phyloP scores from a whole-genome alignment of 2,797 vertebrate genomes.

The Botia almorhae region DNA sequence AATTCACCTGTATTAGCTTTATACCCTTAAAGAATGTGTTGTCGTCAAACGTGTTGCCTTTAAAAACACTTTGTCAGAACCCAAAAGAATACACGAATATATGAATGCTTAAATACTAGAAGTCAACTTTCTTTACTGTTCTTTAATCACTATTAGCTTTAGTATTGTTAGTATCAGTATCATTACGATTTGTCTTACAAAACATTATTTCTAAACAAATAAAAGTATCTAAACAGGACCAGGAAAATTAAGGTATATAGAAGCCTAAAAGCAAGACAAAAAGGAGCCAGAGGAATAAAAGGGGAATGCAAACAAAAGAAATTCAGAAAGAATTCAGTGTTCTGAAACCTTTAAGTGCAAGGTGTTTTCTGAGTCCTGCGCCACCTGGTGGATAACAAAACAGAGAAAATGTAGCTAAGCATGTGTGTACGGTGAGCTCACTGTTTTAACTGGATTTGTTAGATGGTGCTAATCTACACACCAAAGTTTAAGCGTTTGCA shows the following conservation, averaged over 20 bases:
- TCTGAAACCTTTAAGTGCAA: constrained; percentile 65
- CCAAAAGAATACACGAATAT: background rate
- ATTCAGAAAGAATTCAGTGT: constrained; percentile 47
- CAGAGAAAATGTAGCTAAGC: constrained; percentile 9
- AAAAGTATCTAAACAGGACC: background rate
- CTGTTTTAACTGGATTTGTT: background rate
- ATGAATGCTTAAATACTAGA: background rate
- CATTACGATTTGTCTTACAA: background rate
- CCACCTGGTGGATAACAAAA: constrained; percentile 74
- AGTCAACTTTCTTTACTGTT: background rate
- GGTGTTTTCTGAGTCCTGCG: constrained; percentile 61
- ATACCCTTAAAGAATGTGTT: background rate
- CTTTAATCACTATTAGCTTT: background rate
- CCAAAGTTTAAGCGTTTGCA: background rate
- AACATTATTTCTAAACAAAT: background rate
- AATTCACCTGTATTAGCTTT: background rate
- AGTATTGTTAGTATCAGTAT: background rate
- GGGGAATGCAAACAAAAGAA: background rate
- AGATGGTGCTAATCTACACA: background rate
- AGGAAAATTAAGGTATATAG: background rate
- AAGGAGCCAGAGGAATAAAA: constrained; percentile 7
- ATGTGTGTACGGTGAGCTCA: background rate
- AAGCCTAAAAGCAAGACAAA: constrained; percentile 3
- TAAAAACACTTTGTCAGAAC: background rate
- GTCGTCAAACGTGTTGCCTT: background rate